A percentile compares a stretch with the other conserved stretches of the same genome.
Conservation (phyloP, 2,888 invertebrate genomes). For the Leptothorax acervorum region DNA sequence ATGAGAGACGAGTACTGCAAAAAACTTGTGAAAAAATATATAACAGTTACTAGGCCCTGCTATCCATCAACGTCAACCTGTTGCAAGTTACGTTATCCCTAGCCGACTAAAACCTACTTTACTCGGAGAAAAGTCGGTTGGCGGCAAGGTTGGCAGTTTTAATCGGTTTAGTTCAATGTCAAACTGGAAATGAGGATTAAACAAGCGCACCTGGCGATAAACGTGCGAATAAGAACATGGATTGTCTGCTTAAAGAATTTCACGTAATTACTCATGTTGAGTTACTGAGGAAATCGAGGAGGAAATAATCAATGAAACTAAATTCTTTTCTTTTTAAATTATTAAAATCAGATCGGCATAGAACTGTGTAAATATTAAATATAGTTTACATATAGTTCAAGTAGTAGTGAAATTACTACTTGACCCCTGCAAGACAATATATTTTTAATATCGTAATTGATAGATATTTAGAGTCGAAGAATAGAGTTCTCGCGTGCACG, state of each 20-base stretch:
- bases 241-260: background rate
- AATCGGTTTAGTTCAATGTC: constrained; percentile 44
- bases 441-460: constrained; percentile 5
- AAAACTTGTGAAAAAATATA: constrained; percentile 36
- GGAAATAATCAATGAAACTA: background rate
- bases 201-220: background rate
- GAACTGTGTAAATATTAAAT: background rate
- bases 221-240: background rate
- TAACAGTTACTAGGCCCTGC: constrained; percentile 21
- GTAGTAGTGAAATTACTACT: no score
- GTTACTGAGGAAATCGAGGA: no score
- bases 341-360: background rate
- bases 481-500: no score
- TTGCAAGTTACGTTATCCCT: constrained; percentile 62
- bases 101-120: constrained; percentile 30
- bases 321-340: background rate
- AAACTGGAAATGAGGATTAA: constrained; percentile 31
- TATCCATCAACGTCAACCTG: constrained; percentile 75
- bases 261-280: background rate
- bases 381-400: background rate
- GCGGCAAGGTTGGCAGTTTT: constrained; percentile 8
- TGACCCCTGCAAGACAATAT: background rate
- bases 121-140: constrained; percentile 34
- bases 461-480: background rate
- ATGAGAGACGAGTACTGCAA: background rate